Percentiles rank a stretch among this genome's conserved stretches.
Conservation (phyloP, 2,113 vertebrate species). For the Myotis brandtii region DNA sequence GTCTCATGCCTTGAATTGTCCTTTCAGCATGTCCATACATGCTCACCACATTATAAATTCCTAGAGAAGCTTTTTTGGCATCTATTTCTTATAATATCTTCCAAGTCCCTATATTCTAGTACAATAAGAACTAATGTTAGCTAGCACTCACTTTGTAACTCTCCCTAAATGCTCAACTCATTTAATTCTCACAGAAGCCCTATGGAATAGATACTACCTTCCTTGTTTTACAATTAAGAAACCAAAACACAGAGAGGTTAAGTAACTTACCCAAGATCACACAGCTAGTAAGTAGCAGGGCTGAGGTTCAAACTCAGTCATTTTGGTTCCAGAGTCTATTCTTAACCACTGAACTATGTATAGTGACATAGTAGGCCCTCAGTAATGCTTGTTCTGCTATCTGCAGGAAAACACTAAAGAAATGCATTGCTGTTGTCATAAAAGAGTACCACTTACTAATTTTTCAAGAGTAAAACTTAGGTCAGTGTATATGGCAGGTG, state of each 20-base stretch:
- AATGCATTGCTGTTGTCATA: not conserved
- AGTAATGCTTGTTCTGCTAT: not conserved
- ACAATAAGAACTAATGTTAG: not conserved
- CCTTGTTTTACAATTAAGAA: conserved; percentile 3
- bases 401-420: not conserved
- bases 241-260: not conserved
- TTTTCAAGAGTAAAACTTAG: not conserved
- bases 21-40: not conserved
- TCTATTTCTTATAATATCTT: not conserved
- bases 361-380: not conserved
- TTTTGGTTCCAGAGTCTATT: not conserved
- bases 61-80: not conserved
- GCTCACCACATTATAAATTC: not conserved
- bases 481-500: not conserved
- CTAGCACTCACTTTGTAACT: not conserved
- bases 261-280: not conserved
- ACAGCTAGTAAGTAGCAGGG: not conserved
- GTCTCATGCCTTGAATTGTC: not conserved
- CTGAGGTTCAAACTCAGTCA: not conserved
- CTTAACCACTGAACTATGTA: not conserved
- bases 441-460: not conserved
- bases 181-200: not conserved
- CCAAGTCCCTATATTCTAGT: not conserved
- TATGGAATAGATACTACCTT: not conserved
- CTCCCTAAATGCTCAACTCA: not conserved